Percentiles rank a stretch among this genome's conserved stretches.
These are phyloP conservation scores for Lottia scabra DNA, from an alignment of 2,888 invertebrate genomes.

Conservation along the genomic window DNA sequence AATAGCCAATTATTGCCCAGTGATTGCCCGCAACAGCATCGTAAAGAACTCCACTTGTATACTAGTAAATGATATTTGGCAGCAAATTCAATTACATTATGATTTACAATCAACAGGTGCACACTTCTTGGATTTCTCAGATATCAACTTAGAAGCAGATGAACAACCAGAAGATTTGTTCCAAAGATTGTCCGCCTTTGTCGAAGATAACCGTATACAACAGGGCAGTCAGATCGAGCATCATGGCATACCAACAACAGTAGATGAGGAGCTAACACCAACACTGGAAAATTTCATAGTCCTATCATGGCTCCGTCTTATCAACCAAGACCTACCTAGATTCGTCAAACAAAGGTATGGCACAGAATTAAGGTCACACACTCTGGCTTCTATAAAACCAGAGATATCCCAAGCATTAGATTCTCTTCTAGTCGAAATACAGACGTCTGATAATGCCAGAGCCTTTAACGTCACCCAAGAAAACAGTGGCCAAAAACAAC, in stretches of 20 bases:
- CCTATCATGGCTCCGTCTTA: constrained; percentile 31
- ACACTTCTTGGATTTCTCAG: constrained; percentile 34
- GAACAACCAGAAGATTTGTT: constrained; percentile 39
- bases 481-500: too few species aligned
- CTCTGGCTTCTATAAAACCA: constrained; percentile 38
- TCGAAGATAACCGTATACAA: constrained; percentile 33
- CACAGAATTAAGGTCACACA: constrained; percentile 30
- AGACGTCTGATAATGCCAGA: constrained; percentile 20
- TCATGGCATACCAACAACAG: constrained; percentile 26
- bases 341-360: constrained; percentile 38
- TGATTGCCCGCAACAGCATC: not conserved
- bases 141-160: constrained; percentile 29
- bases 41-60: not conserved
- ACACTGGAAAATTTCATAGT: constrained; percentile 38
- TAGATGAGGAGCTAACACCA: constrained; percentile 30
- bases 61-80: not conserved
- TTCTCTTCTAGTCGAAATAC: constrained; percentile 34
- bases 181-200: constrained; percentile 33
- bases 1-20: not conserved
- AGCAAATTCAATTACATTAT: too few species aligned
- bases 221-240: constrained; percentile 25
- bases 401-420: too few species aligned
- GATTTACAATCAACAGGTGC: too few species aligned
- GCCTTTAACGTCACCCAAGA: too few species aligned
- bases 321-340: constrained; percentile 29